Conservation (phyloP, 2,113 vertebrate genomes). For the Haemorhous mexicanus region DNA sequence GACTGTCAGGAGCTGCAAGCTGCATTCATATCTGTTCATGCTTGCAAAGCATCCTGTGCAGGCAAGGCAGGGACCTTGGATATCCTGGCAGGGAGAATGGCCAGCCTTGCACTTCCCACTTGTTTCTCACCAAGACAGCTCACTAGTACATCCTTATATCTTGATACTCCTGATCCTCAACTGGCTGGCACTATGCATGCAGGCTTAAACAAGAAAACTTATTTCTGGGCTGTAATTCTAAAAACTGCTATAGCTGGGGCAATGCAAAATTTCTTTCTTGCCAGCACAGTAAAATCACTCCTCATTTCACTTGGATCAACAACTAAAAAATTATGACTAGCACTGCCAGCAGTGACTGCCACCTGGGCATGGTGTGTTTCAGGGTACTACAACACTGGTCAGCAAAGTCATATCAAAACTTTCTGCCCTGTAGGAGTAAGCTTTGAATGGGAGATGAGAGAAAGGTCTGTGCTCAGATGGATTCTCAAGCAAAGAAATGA, state of each 20-base stretch:
- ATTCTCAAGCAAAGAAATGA: neutral
- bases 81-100: neutral
- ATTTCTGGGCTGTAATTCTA: neutral
- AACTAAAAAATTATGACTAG: neutral
- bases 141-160: too few relatives aligned
- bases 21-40: neutral
- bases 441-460: neutral
- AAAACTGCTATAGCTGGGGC: neutral
- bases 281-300: neutral
- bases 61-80: neutral
- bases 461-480: neutral
- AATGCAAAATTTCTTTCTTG: neutral
- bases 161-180: neutral
- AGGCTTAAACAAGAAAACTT: neutral
- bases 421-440: neutral
- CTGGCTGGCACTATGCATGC: neutral
- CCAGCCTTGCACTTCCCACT: neutral
- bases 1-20: neutral
- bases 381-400: neutral
- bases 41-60: neutral
- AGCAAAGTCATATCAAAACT: neutral
- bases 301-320: neutral
- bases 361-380: too few relatives aligned
- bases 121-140: neutral
- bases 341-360: neutral